A percentile compares a stretch with the other conserved stretches of the same genome.
phyloP scores from a whole-genome alignment of 2,888 invertebrate genomes.

The Tetropium fuscum region DNA sequence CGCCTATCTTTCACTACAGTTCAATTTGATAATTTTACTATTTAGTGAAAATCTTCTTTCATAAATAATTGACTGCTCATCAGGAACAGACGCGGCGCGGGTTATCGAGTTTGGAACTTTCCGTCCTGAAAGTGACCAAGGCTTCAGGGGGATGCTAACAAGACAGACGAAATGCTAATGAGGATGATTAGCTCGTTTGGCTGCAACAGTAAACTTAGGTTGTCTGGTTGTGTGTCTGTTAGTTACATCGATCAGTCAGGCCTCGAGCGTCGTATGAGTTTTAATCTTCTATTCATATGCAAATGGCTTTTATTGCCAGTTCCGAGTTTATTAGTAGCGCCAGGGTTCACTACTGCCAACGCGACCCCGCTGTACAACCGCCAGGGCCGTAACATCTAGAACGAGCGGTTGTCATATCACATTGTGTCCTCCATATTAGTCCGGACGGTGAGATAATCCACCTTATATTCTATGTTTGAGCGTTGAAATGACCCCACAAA shows the following conservation, averaged over 20 bases:
- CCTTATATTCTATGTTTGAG: too few relatives aligned
- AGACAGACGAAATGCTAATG: constrained; percentile 50
- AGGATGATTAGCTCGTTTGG: constrained; percentile 60
- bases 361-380: neutral
- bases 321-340: constrained; percentile 61
- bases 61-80: too few relatives aligned
- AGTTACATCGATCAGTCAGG: constrained; percentile 31
- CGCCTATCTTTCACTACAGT: too few relatives aligned
- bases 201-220: constrained; percentile 42
- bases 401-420: too few relatives aligned
- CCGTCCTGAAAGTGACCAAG: constrained; percentile 36
- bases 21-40: too few relatives aligned
- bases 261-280: constrained; percentile 57
- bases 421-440: too few relatives aligned
- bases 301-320: constrained; percentile 65
- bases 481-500: too few relatives aligned
- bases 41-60: too few relatives aligned
- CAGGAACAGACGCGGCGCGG: too few relatives aligned
- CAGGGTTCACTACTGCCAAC: constrained; percentile 1
- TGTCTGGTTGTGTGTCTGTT: constrained; percentile 31
- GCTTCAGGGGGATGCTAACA: constrained; percentile 19
- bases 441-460: too few relatives aligned
- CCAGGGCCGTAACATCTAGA: constrained; percentile 4
- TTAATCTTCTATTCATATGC: constrained; percentile 66
- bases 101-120: constrained; percentile 33